Evolutionary conservation across 2,113 vertebrate species (phyloP).

Genomic region (Cochlearius cochlearius): DNA sequence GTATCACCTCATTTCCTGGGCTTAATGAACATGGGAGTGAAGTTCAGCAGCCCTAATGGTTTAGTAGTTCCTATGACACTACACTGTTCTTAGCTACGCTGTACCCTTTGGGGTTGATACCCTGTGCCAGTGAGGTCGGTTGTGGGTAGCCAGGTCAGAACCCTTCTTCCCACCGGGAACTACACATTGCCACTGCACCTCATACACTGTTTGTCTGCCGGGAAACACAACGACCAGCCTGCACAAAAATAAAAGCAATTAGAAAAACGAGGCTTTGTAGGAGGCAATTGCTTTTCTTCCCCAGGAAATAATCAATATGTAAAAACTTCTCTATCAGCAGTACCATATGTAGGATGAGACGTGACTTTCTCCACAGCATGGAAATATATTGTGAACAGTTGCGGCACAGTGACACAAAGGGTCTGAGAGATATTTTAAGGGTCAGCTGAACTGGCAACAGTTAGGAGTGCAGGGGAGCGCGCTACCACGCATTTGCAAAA

Average conservation of each 20-base stretch:
- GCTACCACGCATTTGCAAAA: not conserved
- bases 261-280: not conserved
- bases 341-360: not conserved
- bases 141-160: not conserved
- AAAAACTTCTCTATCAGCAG: not conserved
- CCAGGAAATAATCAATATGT: not conserved
- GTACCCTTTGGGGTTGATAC: accelerated
- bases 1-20: not conserved
- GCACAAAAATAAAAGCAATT: not conserved
- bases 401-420: not conserved
- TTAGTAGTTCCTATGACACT: not conserved
- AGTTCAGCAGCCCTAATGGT: not conserved
- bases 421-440: not conserved
- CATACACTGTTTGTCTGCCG: not conserved
- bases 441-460: not conserved
- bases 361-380: not conserved
- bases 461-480: not conserved
- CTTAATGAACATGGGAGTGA: not conserved
- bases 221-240: not conserved
- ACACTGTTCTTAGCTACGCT: not conserved
- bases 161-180: not conserved
- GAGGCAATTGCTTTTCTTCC: not conserved
- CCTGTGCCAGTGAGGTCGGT: not conserved
- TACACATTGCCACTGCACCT: not conserved
- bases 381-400: not conserved